Conservation (phyloP, 2,797 vertebrate species). For the Trachops cirrhosus region DNA sequence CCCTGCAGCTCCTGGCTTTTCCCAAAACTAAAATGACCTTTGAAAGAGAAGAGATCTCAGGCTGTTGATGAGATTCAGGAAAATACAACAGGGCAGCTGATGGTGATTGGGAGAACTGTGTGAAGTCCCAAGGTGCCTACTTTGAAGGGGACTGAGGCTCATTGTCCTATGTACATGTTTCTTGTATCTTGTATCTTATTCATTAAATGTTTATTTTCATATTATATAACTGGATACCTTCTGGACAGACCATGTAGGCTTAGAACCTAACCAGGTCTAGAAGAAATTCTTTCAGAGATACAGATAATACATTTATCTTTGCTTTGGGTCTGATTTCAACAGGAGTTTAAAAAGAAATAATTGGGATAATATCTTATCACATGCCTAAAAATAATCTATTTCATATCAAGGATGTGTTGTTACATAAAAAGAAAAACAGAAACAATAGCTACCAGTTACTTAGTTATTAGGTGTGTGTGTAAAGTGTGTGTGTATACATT, state of each 20-base stretch:
- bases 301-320: neutral
- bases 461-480: neutral
- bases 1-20: neutral
- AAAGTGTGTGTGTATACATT: neutral
- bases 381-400: neutral
- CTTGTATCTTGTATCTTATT: neutral
- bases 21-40: neutral
- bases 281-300: neutral
- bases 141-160: neutral
- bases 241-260: neutral
- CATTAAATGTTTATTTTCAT: neutral
- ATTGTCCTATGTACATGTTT: neutral
- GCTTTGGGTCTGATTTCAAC: neutral
- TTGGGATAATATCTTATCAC: neutral
- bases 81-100: neutral
- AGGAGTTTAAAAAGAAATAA: neutral
- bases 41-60: neutral
- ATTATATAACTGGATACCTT: neutral
- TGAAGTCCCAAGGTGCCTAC: neutral
- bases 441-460: neutral
- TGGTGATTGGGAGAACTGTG: neutral
- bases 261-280: neutral
- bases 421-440: neutral
- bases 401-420: neutral
- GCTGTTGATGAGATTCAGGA: neutral